phyloP scores from a whole-genome alignment of 2,113 vertebrate genomes.

The Sminthopsis crassicaudata region DNA sequence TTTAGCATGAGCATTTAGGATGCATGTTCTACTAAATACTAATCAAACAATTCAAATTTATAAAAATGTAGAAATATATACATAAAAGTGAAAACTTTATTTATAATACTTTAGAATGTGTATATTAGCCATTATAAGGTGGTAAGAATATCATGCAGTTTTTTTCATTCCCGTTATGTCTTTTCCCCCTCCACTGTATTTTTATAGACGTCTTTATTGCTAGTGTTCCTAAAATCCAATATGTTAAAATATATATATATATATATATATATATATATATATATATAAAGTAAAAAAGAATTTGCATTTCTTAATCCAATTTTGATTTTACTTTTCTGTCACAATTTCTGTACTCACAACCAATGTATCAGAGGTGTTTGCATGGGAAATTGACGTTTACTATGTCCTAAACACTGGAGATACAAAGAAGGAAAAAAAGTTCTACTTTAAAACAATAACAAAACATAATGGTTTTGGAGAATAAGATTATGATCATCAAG shows the following conservation, averaged over 20 bases:
- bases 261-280: background rate
- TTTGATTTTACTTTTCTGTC: background rate
- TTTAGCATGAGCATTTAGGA: background rate
- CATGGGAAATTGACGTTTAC: background rate
- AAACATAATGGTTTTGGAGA: background rate
- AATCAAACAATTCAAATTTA: too few species aligned
- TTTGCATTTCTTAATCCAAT: background rate
- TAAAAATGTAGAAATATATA: too few species aligned
- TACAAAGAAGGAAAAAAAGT: background rate
- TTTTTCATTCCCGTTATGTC: too few species aligned
- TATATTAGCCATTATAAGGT: too few species aligned
- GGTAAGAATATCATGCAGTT: too few species aligned
- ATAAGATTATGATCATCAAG: background rate
- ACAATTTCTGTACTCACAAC: background rate
- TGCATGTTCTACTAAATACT: background rate
- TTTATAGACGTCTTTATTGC: too few species aligned
- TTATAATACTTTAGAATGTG: too few species aligned
- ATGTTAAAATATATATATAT: background rate
- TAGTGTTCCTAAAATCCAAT: background rate
- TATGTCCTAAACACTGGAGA: background rate
- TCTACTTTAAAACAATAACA: background rate
- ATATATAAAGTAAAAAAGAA: background rate
- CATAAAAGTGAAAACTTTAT: too few species aligned
- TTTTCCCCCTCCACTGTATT: too few species aligned
- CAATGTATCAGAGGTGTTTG: background rate